phyloP scores from a whole-genome alignment of 2,888 invertebrate species.

The Zaprionus bogoriensis region DNA sequence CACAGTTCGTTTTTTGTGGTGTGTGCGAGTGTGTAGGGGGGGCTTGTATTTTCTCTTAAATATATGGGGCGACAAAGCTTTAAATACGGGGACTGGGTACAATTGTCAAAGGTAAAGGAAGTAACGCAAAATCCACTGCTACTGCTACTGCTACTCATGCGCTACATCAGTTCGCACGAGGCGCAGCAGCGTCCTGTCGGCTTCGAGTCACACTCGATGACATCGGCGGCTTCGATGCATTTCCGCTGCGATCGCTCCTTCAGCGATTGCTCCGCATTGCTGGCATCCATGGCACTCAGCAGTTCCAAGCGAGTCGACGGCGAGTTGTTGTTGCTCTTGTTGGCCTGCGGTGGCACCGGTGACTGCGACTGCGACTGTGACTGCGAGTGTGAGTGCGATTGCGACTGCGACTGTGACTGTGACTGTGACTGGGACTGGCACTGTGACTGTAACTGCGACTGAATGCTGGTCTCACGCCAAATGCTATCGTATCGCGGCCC shows the following conservation, averaged over 20 bases:
- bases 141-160: background rate
- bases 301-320: background rate
- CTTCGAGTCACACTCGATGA: background rate
- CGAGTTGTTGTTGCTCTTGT: no score
- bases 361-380: background rate
- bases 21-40: background rate
- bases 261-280: constrained; percentile 13
- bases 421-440: background rate
- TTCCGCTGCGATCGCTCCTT: constrained; percentile 13
- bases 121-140: background rate
- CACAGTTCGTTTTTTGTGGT: background rate
- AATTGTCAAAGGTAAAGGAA: constrained; percentile 15
- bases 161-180: constrained; percentile 42
- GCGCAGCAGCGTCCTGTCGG: constrained; percentile 24
- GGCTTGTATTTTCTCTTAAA: constrained; percentile 30
- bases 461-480: constrained; percentile 47
- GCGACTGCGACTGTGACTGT: background rate
- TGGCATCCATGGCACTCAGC: constrained; percentile 18
- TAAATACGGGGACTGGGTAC: constrained; percentile 15
- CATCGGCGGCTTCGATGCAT: background rate
- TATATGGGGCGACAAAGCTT: constrained; percentile 30
- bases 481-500: constrained; percentile 57
- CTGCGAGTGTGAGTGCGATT: background rate
- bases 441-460: background rate
- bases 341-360: background rate